phyloP scores from a whole-genome alignment of 2,888 invertebrate genomes.

The Steinernema carpocapsae region DNA sequence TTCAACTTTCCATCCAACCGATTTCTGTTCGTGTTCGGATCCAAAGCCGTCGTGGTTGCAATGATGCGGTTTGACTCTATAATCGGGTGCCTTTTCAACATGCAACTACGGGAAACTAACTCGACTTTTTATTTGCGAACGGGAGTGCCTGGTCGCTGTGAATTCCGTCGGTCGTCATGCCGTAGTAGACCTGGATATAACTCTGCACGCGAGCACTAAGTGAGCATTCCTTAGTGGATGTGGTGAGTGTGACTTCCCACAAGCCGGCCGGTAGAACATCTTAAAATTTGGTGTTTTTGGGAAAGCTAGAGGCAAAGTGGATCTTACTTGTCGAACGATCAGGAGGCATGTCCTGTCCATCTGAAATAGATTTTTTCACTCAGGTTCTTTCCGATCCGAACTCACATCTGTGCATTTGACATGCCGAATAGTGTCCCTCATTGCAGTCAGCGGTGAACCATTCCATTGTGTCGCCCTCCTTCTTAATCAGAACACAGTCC shows the following conservation, averaged over 20 bases:
- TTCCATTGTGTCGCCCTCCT: not conserved
- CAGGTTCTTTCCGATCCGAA: not conserved
- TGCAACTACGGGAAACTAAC: conserved; percentile 36
- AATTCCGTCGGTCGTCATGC: conserved; percentile 51
- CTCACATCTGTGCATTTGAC: conserved; percentile 53
- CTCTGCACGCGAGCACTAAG: conserved; percentile 57
- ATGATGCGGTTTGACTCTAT: conserved; percentile 54
- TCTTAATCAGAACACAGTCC: conserved; percentile 52
- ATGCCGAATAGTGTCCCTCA: conserved; percentile 41
- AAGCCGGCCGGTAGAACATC: conserved; percentile 55
- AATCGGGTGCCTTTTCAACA: conserved; percentile 12
- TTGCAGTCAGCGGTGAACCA: conserved; percentile 42
- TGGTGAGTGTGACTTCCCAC: conserved; percentile 52
- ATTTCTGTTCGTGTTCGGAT: conserved; percentile 44
- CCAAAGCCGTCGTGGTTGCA: conserved; percentile 51
- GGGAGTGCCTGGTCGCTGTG: conserved; percentile 50
- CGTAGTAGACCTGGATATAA: conserved; percentile 57
- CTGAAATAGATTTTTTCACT: conserved; percentile 20
- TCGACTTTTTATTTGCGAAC: conserved; percentile 52
- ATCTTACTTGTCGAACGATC: conserved; percentile 44
- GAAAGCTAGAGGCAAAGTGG: conserved; percentile 12
- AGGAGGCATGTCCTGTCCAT: conserved; percentile 51
- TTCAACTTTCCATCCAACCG: conserved; percentile 55
- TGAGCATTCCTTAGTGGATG: conserved; percentile 47
- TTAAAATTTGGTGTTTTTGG: conserved; percentile 29